phyloP scores from a whole-genome alignment of 2,797 vertebrate species.

The Hydrolagus colliei region DNA sequence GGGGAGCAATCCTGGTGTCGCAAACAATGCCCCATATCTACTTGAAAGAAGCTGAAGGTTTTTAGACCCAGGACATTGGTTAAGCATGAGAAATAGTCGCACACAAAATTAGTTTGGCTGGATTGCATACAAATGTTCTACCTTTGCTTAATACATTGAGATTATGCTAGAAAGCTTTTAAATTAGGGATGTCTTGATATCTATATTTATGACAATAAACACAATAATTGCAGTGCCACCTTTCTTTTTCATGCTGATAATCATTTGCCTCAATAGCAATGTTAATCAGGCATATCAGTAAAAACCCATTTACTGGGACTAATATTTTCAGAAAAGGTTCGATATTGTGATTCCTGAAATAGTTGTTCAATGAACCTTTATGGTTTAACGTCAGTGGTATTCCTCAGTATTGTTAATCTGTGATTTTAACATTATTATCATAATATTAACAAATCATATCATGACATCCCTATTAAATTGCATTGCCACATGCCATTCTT shows the following conservation, averaged over 20 bases:
- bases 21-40: conserved; percentile 4
- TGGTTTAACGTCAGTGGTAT: background rate
- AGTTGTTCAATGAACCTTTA: background rate
- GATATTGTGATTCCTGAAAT: background rate
- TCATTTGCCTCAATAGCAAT: conserved; percentile 2
- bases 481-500: background rate
- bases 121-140: conserved; percentile 12
- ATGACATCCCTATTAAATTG: conserved; percentile 20
- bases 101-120: background rate
- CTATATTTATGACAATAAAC: background rate
- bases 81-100: background rate
- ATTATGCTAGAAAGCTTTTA: conserved; percentile 14
- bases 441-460: conserved; percentile 7
- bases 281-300: background rate
- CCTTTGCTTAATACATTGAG: conserved; percentile 4
- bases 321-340: conserved; percentile 1
- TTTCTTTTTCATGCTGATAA: background rate
- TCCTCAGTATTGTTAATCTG: background rate
- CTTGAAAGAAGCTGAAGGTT: background rate
- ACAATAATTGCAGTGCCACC: background rate
- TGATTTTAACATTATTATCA: background rate
- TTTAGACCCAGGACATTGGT: conserved; percentile 4
- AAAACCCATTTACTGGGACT: background rate
- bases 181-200: conserved; percentile 24
- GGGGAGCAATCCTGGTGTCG: background rate